Evolutionary conservation across 1,140 invertebrate species (phyloP).

Genomic region (Stegodyphus dumicola): DNA sequence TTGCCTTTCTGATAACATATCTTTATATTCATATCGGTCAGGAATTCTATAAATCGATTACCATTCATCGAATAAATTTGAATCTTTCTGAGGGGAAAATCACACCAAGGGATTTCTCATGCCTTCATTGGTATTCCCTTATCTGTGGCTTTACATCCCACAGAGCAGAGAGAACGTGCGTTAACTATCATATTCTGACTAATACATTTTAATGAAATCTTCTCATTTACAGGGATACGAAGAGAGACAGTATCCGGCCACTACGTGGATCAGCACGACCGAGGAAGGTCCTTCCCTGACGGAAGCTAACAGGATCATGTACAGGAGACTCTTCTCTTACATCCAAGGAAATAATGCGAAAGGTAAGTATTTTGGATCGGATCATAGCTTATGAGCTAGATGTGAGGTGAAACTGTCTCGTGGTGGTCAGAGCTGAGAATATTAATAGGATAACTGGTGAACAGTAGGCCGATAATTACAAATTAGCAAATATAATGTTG

Average conservation of each 20-base stretch:
- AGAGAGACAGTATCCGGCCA: slow-evolving; percentile 55
- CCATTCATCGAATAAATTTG: no score
- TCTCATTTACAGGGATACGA: slow-evolving; percentile 43
- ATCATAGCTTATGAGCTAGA: no score
- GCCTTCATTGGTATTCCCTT: not conserved
- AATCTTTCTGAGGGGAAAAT: no score
- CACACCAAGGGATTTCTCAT: not conserved
- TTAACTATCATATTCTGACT: not conserved
- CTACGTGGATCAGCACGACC: slow-evolving; percentile 54
- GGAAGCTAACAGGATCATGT: slow-evolving; percentile 47
- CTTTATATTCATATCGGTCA: no score
- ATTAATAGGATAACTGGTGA: no score
- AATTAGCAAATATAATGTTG: no score
- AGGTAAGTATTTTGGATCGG: slow-evolving; percentile 10
- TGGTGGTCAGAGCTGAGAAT: no score
- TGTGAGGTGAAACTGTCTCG: no score
- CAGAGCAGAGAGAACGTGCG: slow-evolving; percentile 27
- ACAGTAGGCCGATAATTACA: no score
- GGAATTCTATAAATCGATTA: no score
- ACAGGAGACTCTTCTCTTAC: slow-evolving; percentile 44
- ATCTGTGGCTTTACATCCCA: not conserved
- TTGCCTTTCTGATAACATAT: no score
- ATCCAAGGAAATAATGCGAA: slow-evolving; percentile 42
- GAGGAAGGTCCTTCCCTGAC: slow-evolving; percentile 39
- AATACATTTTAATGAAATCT: not conserved